phyloP scores from a whole-genome alignment of 2,797 vertebrate genomes.

The Anguilla megastoma region DNA sequence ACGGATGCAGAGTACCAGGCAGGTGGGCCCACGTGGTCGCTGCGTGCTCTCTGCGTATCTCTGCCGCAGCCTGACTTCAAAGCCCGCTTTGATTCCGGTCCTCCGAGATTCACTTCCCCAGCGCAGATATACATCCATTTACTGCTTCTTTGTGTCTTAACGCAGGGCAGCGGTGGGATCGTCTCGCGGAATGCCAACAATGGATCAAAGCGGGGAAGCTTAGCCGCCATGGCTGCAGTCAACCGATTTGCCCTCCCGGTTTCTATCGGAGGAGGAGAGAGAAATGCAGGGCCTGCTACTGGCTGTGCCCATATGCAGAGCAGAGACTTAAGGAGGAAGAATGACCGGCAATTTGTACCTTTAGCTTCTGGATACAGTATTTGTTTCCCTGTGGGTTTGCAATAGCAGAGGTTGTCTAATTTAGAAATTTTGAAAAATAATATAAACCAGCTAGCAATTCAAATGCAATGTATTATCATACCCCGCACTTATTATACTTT shows the following conservation, averaged over 20 bases:
- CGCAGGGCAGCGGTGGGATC: slow-evolving; percentile 58
- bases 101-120: slow-evolving; percentile 53
- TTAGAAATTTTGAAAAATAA: not conserved
- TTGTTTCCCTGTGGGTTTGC: not conserved
- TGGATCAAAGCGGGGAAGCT: slow-evolving; percentile 65
- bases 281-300: not conserved
- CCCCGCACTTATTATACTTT: too few relatives aligned
- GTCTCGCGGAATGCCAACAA: slow-evolving; percentile 63
- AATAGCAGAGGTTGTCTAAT: not conserved
- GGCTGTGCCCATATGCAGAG: slow-evolving; percentile 31
- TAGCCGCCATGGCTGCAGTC: slow-evolving; percentile 54
- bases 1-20: not conserved
- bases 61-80: slow-evolving; percentile 64
- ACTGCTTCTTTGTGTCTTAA: slow-evolving; percentile 65
- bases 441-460: not conserved
- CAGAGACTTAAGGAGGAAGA: not conserved
- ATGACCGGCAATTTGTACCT: not conserved
- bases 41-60: not conserved
- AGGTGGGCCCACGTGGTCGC: not conserved
- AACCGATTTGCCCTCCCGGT: slow-evolving; percentile 60
- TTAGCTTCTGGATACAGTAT: not conserved
- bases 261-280: slow-evolving; percentile 45
- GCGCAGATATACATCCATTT: slow-evolving; percentile 60
- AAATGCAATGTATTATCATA: not conserved
- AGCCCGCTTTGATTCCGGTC: slow-evolving; percentile 64